Evolutionary conservation across 2,888 invertebrate genomes (phyloP).

Genomic region (Parapristionchus giblindavisi): DNA sequence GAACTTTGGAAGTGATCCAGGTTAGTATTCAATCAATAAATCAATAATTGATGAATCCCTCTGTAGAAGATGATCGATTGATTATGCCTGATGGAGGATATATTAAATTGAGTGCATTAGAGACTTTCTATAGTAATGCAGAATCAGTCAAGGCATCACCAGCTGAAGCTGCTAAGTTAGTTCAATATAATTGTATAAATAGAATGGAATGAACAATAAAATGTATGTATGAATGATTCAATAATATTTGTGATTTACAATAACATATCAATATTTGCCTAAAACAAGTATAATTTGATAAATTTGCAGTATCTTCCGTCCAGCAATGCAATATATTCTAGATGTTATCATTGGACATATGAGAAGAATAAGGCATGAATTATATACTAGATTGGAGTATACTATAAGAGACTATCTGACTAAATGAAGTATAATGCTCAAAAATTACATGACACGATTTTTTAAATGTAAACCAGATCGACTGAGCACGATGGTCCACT

Average conservation of each 20-base stretch:
- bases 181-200: no score
- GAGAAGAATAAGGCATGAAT: constrained; percentile 48
- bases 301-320: constrained; percentile 59
- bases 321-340: constrained; percentile 61
- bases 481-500: background rate
- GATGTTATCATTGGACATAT: constrained; percentile 63
- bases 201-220: no score
- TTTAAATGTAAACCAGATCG: no score
- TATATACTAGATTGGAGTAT: no score
- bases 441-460: no score
- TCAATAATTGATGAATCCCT: no score
- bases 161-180: constrained; percentile 60
- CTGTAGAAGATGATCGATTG: constrained; percentile 58
- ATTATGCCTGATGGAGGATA: constrained; percentile 67
- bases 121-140: constrained; percentile 61
- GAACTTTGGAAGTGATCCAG: constrained; percentile 54
- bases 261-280: no score
- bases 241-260: constrained; percentile 31
- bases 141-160: constrained; percentile 56
- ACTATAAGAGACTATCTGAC: no score
- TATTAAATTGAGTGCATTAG: constrained; percentile 57
- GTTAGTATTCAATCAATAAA: constrained; percentile 12
- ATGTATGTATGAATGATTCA: background rate
- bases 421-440: no score
- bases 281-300: background rate